Conservation (phyloP, 1,140 invertebrate species). For the Drosophila prosaltans region DNA sequence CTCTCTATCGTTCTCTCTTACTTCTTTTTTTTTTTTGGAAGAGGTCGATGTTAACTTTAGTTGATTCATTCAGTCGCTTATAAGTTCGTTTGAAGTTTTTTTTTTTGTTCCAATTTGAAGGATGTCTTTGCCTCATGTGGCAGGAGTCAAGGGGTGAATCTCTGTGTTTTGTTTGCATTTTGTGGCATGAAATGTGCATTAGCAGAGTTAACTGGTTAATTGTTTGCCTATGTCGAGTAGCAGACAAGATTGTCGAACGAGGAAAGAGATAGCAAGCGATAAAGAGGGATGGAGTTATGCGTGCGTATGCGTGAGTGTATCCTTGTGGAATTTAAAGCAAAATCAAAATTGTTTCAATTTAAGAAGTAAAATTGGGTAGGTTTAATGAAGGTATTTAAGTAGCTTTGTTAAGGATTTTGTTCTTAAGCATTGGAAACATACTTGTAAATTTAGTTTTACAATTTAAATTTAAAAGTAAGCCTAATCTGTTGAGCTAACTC, state of each 20-base stretch:
- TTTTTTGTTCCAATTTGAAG: slow-evolving; percentile 35
- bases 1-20: slow-evolving; percentile 17
- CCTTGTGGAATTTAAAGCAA: slow-evolving; percentile 25
- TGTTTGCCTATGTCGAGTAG: slow-evolving; percentile 62
- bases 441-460: too few relatives aligned
- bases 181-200: slow-evolving; percentile 77
- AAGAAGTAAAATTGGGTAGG: background rate
- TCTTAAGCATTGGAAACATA: too few relatives aligned
- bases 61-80: slow-evolving; percentile 68
- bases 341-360: slow-evolving; percentile 12
- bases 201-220: slow-evolving; percentile 68
- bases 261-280: background rate
- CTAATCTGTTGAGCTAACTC: too few relatives aligned
- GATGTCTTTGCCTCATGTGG: slow-evolving; percentile 20
- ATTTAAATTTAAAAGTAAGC: too few relatives aligned
- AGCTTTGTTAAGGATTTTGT: too few relatives aligned
- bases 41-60: slow-evolving; percentile 54
- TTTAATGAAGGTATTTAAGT: background rate
- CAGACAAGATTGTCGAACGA: slow-evolving; percentile 17
- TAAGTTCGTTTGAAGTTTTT: slow-evolving; percentile 66
- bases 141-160: slow-evolving; percentile 28
- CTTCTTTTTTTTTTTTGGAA: slow-evolving; percentile 6
- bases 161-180: slow-evolving; percentile 54
- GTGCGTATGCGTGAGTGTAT: slow-evolving; percentile 20
- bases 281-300: background rate